Conservation (phyloP, 1,140 invertebrate genomes). For the Mya arenaria region DNA sequence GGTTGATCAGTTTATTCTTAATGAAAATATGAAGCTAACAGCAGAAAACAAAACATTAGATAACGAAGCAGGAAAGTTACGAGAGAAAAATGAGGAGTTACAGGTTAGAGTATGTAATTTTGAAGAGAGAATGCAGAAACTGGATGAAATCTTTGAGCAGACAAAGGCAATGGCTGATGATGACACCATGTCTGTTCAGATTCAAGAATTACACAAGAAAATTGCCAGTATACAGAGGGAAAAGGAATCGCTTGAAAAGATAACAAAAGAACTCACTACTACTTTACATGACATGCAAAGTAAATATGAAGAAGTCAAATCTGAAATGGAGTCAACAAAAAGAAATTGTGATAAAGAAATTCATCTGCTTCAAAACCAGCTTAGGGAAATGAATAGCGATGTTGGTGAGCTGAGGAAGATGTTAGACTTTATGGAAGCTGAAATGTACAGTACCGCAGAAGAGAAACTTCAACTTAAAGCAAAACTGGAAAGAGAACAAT, state of each 20-base stretch:
- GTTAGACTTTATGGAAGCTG: slow-evolving; percentile 56
- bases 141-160: slow-evolving; percentile 30
- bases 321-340: slow-evolving; percentile 61
- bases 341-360: slow-evolving; percentile 62
- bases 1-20: too few relatives aligned
- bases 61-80: not conserved
- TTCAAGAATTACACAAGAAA: slow-evolving; percentile 15
- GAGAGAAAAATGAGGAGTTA: slow-evolving; percentile 35
- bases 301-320: slow-evolving; percentile 56
- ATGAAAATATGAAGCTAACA: too few relatives aligned
- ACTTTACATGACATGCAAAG: slow-evolving; percentile 49
- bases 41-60: not conserved
- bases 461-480: slow-evolving; percentile 40
- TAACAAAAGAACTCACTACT: slow-evolving; percentile 38
- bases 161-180: slow-evolving; percentile 18
- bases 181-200: slow-evolving; percentile 21
- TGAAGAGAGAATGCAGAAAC: slow-evolving; percentile 6
- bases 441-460: slow-evolving; percentile 31
- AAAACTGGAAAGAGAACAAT: slow-evolving; percentile 31
- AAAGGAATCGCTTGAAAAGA: slow-evolving; percentile 6
- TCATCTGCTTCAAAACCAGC: slow-evolving; percentile 58
- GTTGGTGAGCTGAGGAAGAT: slow-evolving; percentile 33
- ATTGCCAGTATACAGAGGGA: slow-evolving; percentile 24
- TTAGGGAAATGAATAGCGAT: slow-evolving; percentile 65
- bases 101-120: slow-evolving; percentile 5